These are phyloP conservation scores for Pseudococcus longispinus DNA, from an alignment of 2,888 invertebrate genomes.

Conservation along the genomic window DNA sequence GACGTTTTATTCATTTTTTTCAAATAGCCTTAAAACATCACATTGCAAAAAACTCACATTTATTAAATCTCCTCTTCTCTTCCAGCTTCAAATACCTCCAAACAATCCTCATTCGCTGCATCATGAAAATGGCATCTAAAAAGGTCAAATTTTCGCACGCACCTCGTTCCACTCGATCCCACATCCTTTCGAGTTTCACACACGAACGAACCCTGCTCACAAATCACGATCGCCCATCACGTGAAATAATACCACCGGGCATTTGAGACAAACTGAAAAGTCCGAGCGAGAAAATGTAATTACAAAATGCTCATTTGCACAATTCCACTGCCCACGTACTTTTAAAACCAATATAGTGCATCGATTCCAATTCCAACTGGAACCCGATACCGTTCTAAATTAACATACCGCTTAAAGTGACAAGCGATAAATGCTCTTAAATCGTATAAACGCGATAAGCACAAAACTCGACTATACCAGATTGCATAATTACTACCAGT, in stretches of 20 bases:
- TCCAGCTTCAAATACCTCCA: too few species aligned
- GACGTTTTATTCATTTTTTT: too few species aligned
- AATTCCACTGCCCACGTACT: background rate
- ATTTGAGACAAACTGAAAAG: background rate
- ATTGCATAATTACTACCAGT: constrained; percentile 27
- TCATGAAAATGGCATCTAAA: background rate
- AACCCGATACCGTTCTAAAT: background rate
- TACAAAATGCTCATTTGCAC: constrained; percentile 18
- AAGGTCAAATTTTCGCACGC: background rate
- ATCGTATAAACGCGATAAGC: background rate
- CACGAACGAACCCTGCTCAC: background rate
- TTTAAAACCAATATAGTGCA: background rate
- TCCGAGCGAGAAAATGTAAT: background rate
- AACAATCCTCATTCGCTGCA: too few species aligned
- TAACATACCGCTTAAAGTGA: constrained; percentile 10
- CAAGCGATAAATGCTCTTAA: constrained; percentile 17
- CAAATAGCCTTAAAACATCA: too few species aligned
- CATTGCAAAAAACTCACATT: too few species aligned
- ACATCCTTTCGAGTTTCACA: background rate
- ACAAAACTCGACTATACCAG: background rate
- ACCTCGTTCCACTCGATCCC: background rate
- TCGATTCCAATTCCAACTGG: background rate
- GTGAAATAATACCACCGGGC: background rate
- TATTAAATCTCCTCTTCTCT: too few species aligned
- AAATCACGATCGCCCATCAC: background rate